Conservation (phyloP, 1,140 invertebrate species). For the Orius insidiosus region DNA sequence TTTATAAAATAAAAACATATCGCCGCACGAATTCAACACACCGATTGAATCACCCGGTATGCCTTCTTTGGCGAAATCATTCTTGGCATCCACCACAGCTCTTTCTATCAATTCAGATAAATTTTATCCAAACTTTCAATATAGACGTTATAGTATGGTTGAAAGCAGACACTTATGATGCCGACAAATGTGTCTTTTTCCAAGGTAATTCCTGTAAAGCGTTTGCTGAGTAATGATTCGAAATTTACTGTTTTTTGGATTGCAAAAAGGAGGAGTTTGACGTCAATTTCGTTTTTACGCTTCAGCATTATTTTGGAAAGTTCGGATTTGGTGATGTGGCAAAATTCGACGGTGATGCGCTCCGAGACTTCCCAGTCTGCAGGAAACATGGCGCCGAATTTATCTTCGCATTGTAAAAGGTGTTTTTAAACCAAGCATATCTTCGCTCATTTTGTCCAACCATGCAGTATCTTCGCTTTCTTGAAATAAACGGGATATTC, state of each 20-base stretch:
- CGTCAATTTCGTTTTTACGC: constrained; percentile 76
- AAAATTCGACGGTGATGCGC: constrained; percentile 84
- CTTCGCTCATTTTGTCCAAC: constrained; percentile 92
- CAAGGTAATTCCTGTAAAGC: constrained; percentile 62
- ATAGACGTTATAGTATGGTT: constrained; percentile 82
- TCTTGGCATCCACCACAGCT: constrained; percentile 47
- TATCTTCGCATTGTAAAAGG: constrained; percentile 89
- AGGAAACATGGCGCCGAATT: constrained; percentile 80
- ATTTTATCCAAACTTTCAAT: constrained; percentile 86
- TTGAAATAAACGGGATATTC: constrained; percentile 91
- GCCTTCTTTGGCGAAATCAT: constrained; percentile 19
- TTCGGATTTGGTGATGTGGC: constrained; percentile 53
- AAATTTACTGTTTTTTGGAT: constrained; percentile 90
- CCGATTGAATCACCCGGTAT: constrained; percentile 15
- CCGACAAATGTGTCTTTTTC: constrained; percentile 38
- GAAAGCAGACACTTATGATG: constrained; percentile 79
- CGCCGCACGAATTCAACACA: constrained; percentile 83
- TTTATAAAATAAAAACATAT: constrained; percentile 85
- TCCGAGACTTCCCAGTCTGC: constrained; percentile 88
- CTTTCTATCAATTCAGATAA: constrained; percentile 70
- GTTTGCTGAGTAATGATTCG: constrained; percentile 73
- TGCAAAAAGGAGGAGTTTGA: constrained; percentile 84
- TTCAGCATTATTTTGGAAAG: constrained; percentile 72
- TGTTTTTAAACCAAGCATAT: constrained; percentile 95
- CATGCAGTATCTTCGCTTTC: constrained; percentile 90